phyloP scores from a whole-genome alignment of 2,888 invertebrate species.

The Dynastes hyllus region DNA sequence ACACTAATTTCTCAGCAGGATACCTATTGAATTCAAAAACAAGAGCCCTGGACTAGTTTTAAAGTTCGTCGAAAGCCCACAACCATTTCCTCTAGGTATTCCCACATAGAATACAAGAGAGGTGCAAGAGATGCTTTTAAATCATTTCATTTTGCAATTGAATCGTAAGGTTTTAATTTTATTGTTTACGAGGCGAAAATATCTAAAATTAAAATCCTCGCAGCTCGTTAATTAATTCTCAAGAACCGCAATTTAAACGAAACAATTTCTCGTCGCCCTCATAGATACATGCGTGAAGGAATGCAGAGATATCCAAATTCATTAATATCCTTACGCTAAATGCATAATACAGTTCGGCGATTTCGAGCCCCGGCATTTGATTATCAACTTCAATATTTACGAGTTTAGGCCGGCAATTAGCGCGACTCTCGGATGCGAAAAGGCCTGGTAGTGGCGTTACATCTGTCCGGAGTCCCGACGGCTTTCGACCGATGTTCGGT shows the following conservation, averaged over 20 bases:
- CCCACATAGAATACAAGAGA: too few species aligned
- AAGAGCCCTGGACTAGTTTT: too few species aligned
- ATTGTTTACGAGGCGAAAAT: slow-evolving; percentile 10
- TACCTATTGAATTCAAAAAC: too few species aligned
- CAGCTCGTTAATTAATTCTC: neutral
- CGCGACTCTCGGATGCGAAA: slow-evolving; percentile 2
- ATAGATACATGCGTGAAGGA: neutral
- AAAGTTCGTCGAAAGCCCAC: too few species aligned
- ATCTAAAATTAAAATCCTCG: neutral
- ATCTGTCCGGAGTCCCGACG: slow-evolving; percentile 4
- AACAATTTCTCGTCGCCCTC: neutral
- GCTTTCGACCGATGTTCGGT: neutral
- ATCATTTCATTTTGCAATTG: neutral
- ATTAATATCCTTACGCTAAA: neutral
- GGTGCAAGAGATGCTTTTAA: neutral
- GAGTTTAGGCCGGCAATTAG: slow-evolving; percentile 33
- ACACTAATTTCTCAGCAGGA: too few species aligned
- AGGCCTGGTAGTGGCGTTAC: neutral
- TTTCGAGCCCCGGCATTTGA: slow-evolving; percentile 29
- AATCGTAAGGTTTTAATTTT: neutral
- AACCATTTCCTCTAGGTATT: too few species aligned
- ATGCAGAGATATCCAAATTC: neutral
- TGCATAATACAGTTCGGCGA: slow-evolving; percentile 13
- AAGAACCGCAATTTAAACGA: neutral
- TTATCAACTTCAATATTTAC: slow-evolving; percentile 43